Conservation (phyloP, 2,113 vertebrate species). For the Anseranas semipalmata region DNA sequence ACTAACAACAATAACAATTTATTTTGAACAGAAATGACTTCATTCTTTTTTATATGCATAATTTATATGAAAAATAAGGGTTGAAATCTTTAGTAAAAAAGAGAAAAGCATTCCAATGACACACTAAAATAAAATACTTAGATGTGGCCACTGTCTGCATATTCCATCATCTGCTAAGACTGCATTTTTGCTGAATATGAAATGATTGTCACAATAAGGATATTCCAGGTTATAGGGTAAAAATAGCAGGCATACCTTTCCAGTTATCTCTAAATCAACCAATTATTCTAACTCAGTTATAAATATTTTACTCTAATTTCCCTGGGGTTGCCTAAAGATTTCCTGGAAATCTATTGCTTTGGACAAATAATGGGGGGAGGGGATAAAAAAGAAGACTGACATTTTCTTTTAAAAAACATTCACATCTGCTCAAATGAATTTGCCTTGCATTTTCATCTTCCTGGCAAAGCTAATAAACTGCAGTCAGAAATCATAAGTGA, state of each 20-base stretch:
- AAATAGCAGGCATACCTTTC: not conserved
- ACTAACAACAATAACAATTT: not conserved
- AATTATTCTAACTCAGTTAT: not conserved
- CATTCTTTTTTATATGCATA: not conserved
- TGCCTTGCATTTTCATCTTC: not conserved
- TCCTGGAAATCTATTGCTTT: not conserved
- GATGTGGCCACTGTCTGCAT: not conserved
- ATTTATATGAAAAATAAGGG: not conserved
- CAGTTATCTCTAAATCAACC: not conserved
- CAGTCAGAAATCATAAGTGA: not conserved
- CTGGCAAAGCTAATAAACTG: not conserved
- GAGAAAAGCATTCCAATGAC: accelerated
- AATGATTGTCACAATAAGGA: not conserved
- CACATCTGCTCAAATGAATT: not conserved
- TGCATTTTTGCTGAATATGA: not conserved
- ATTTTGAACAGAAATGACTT: not conserved
- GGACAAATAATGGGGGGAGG: accelerated
- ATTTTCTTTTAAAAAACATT: not conserved
- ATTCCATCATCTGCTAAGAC: not conserved
- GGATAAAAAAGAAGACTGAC: not conserved
- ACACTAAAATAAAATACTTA: not conserved
- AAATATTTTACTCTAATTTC: not conserved
- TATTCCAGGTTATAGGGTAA: not conserved
- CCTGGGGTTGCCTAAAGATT: not conserved
- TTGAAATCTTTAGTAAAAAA: not conserved